Percentiles rank a stretch among this genome's conserved stretches.
Conservation (phyloP, 2,797 vertebrate species). For the Coregonus sp. region DNA sequence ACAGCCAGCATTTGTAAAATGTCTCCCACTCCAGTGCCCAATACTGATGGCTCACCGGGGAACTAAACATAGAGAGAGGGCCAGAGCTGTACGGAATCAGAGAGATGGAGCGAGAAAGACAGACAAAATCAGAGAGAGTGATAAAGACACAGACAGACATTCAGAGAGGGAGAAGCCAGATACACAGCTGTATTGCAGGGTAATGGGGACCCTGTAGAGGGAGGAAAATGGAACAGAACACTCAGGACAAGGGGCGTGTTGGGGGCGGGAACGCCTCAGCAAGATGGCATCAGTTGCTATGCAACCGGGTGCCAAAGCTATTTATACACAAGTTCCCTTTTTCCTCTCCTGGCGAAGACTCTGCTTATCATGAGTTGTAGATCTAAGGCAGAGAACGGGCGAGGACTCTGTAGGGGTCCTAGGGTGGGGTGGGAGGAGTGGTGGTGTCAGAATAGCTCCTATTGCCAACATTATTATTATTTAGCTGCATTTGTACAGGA, state of each 20-base stretch:
- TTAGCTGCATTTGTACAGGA: background rate
- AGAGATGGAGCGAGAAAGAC: slow-evolving; percentile 3
- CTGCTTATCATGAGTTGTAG: slow-evolving; percentile 59
- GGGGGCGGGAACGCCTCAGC: slow-evolving; percentile 78
- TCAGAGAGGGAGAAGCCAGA: slow-evolving; percentile 36
- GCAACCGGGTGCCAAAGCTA: slow-evolving; percentile 83
- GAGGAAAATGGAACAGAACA: slow-evolving; percentile 77
- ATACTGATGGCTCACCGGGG: slow-evolving; percentile 76
- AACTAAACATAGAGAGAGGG: slow-evolving; percentile 18
- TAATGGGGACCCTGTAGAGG: slow-evolving; percentile 64
- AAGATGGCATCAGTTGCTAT: slow-evolving; percentile 84
- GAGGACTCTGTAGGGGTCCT: background rate
- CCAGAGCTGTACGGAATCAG: slow-evolving; percentile 13
- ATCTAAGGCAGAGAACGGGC: slow-evolving; percentile 9
- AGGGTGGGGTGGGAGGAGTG: background rate
- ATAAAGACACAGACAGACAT: background rate
- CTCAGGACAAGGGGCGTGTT: slow-evolving; percentile 82
- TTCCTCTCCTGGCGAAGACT: slow-evolving; percentile 72
- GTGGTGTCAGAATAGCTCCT: background rate
- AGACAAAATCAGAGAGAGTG: slow-evolving; percentile 10
- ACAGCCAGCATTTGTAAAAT: slow-evolving; percentile 96
- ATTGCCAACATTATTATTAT: background rate
- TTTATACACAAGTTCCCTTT: slow-evolving; percentile 79
- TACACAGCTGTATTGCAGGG: slow-evolving; percentile 58
- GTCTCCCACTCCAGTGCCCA: slow-evolving; percentile 84